phyloP scores from a whole-genome alignment of 2,888 invertebrate genomes.

The Pristionchus entomophagus region DNA sequence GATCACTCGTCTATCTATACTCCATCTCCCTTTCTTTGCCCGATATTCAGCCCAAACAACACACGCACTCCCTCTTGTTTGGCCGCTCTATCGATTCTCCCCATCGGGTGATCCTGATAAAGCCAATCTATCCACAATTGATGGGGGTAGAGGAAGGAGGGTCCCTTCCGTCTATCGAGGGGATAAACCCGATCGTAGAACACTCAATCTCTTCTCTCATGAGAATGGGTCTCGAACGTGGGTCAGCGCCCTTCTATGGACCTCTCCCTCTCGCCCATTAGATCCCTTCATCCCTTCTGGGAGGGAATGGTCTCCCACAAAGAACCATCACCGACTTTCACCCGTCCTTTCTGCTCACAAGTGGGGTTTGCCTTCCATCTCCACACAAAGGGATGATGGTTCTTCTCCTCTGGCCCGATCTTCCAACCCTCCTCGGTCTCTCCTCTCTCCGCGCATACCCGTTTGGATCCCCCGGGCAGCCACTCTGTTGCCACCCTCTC shows the following conservation, averaged over 20 bases:
- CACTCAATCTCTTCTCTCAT: conserved; percentile 26
- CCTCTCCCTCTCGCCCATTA: too few relatives aligned
- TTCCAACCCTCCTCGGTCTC: neutral
- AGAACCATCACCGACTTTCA: conserved; percentile 37
- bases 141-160: neutral
- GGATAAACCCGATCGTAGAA: neutral
- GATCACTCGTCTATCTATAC: neutral
- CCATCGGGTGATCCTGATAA: neutral
- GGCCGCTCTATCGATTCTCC: conserved; percentile 18
- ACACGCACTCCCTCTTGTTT: conserved; percentile 28
- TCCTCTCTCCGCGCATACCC: neutral
- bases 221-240: neutral
- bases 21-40: neutral
- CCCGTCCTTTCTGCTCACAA: neutral
- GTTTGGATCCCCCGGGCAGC: neutral
- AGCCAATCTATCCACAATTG: conserved; percentile 27
- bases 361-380: neutral
- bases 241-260: conserved; percentile 6
- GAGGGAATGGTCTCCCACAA: neutral
- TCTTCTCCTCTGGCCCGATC: neutral
- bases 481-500: conserved; percentile 1
- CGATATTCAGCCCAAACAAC: conserved; percentile 9
- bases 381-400: neutral
- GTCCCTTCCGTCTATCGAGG: neutral
- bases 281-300: neutral